Conservation (phyloP, 2,888 invertebrate species). For the Orthosia gothica region DNA sequence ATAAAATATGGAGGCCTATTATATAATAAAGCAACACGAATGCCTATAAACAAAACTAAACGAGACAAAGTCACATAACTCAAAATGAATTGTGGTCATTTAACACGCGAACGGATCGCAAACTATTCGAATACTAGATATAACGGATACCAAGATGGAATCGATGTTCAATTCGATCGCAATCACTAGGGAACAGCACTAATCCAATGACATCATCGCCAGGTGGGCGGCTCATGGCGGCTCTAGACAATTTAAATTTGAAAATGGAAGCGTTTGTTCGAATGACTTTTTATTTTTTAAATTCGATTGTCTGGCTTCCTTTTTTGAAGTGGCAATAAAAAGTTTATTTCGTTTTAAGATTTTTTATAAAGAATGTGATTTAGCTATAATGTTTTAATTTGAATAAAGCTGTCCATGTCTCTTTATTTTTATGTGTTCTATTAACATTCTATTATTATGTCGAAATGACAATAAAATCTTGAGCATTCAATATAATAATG, state of each 20-base stretch:
- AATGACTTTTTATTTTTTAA: constrained; percentile 63
- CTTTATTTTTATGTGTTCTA: constrained; percentile 28
- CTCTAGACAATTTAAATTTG: constrained; percentile 72
- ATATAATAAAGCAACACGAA: constrained; percentile 80
- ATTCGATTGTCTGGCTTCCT: constrained; percentile 67
- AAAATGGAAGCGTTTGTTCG: constrained; percentile 67
- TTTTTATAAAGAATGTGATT: constrained; percentile 39
- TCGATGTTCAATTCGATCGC: constrained; percentile 77
- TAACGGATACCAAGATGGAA: constrained; percentile 68
- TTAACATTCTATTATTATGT: constrained; percentile 33
- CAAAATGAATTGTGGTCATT: constrained; percentile 86
- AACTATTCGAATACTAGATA: constrained; percentile 67
- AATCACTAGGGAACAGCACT: constrained; percentile 76
- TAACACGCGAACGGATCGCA: constrained; percentile 84
- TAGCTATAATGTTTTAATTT: constrained; percentile 55
- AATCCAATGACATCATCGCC: constrained; percentile 78
- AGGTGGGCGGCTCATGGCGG: constrained; percentile 73
- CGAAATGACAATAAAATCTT: constrained; percentile 23
- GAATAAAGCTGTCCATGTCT: constrained; percentile 33
- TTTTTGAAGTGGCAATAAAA: constrained; percentile 64
- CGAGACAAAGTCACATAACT: constrained; percentile 87
- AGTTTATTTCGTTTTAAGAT: constrained; percentile 44
- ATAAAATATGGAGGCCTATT: constrained; percentile 76
- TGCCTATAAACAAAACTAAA: constrained; percentile 86
- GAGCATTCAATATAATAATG: constrained; percentile 30